phyloP scores from a whole-genome alignment of 2,797 vertebrate species.

The Uromys caudimaculatus region DNA sequence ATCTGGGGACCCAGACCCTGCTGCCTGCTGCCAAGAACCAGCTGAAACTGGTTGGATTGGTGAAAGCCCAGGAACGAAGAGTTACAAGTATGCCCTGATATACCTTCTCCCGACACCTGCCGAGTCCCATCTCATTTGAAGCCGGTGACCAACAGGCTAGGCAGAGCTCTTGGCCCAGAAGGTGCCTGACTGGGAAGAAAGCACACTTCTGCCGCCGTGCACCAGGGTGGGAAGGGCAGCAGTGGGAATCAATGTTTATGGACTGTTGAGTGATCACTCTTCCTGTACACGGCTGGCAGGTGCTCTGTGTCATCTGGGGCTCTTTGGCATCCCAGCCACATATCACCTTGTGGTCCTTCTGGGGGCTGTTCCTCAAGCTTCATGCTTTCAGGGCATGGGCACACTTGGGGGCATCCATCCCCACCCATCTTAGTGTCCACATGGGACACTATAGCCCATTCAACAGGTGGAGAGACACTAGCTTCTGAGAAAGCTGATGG shows the following conservation, averaged over 20 bases:
- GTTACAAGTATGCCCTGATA: background rate
- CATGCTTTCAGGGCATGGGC: background rate
- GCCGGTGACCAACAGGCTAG: rapidly evolving
- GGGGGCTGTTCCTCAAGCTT: background rate
- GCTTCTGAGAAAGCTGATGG: background rate
- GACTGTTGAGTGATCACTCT: background rate
- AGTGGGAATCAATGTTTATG: background rate
- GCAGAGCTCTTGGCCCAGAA: background rate
- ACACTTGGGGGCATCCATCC: background rate
- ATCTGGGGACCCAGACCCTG: background rate
- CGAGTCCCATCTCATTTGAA: background rate
- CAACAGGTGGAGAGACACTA: background rate
- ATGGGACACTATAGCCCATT: background rate
- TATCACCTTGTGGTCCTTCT: background rate
- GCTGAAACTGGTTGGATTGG: background rate
- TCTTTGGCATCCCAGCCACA: background rate
- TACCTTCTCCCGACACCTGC: background rate
- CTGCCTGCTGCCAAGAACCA: background rate
- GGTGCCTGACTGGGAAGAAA: rapidly evolving
- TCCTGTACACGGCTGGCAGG: background rate
- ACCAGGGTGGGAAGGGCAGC: rapidly evolving
- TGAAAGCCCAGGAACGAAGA: rapidly evolving
- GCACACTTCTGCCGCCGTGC: rapidly evolving
- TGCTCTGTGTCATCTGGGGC: background rate
- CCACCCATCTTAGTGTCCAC: background rate